Base-by-base conservation (phyloP, 2,888 invertebrate genomes). In the Hoplodrina blanda region DNA sequence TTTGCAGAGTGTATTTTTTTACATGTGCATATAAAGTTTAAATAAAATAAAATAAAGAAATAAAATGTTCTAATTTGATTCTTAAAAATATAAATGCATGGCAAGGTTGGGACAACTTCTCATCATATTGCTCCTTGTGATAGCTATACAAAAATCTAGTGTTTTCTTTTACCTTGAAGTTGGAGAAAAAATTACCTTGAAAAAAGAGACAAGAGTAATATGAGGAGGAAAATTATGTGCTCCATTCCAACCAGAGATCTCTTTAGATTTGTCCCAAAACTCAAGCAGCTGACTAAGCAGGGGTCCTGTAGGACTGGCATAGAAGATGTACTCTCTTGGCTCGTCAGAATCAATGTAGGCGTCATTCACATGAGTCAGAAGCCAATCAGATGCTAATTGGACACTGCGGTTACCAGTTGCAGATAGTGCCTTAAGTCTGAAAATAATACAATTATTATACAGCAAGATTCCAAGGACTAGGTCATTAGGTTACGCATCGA, bases 221-320 rank as follows among this genome's bases (percentile, higher is more conserved):
- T 99, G 99, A 2, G 99, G 99, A 72, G 98, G 97, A 91, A 97
- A 98, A 91, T 98, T 98, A 87, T 98, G 99, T 1, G 98, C 98
- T 30, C 98, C 98, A 94, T 99, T 99, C 98, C 98, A 98, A 8
- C 98, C 98, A 87, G 97, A 97, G 15, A 97, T 92, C 46, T 96
- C 94, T 84, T 97, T 97, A 0, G 98, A 98, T 88, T 97, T 98
- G 1, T 97, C 96, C 98, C 98, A 98, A 91, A 98, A 99, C 62
- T 97, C 96, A 61, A 97, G 96, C 25, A 98, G 92, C 87, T 98
- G 97, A 66, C 97, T 97, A 0, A 98, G 93, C 79, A 99, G 96
- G 0, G 96, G 94, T 3, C 98, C 98, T 0, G 97, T 97, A 2
- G 99, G 99, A 89, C 98, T 98, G 2, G 98, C 97, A 90, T 99